phyloP scores from a whole-genome alignment of 2,888 invertebrate genomes.

The Agapostemon virescens region DNA sequence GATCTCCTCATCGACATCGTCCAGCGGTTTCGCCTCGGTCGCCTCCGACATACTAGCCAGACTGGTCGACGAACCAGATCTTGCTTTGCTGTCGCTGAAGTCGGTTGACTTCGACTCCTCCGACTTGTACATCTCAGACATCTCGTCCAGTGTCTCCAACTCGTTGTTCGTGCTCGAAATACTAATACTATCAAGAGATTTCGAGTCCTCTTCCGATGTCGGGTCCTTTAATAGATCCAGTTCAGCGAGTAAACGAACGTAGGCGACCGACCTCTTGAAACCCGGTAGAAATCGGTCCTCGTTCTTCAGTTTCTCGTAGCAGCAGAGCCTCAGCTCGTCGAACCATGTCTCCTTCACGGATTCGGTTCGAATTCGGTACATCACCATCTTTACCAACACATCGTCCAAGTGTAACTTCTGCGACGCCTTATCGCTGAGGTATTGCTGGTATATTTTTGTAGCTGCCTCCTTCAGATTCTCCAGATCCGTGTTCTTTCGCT shows the following conservation, averaged over 20 bases:
- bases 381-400: slow-evolving; percentile 83
- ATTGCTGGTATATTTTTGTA: slow-evolving; percentile 88
- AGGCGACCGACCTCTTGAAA: slow-evolving; percentile 86
- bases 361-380: slow-evolving; percentile 85
- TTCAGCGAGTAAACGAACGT: slow-evolving; percentile 87
- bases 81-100: slow-evolving; percentile 62
- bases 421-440: slow-evolving; percentile 87
- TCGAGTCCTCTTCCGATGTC: slow-evolving; percentile 82
- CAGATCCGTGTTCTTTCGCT: slow-evolving; percentile 74
- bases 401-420: slow-evolving; percentile 85
- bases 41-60: slow-evolving; percentile 66
- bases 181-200: slow-evolving; percentile 83
- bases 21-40: slow-evolving; percentile 42
- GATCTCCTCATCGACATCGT: slow-evolving; percentile 63
- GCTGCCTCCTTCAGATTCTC: slow-evolving; percentile 85
- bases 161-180: slow-evolving; percentile 80
- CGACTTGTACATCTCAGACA: slow-evolving; percentile 62
- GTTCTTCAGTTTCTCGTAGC: slow-evolving; percentile 84
- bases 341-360: slow-evolving; percentile 88
- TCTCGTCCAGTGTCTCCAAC: slow-evolving; percentile 73
- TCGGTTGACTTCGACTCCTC: slow-evolving; percentile 54
- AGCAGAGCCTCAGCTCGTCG: slow-evolving; percentile 89
- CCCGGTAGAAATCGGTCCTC: slow-evolving; percentile 85
- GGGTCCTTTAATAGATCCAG: slow-evolving; percentile 85
- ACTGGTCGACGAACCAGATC: slow-evolving; percentile 69